These are phyloP conservation scores for Echinometra lucunter DNA, from an alignment of 53 echinoderm and acorn worm species.

Conservation along the genomic window DNA sequence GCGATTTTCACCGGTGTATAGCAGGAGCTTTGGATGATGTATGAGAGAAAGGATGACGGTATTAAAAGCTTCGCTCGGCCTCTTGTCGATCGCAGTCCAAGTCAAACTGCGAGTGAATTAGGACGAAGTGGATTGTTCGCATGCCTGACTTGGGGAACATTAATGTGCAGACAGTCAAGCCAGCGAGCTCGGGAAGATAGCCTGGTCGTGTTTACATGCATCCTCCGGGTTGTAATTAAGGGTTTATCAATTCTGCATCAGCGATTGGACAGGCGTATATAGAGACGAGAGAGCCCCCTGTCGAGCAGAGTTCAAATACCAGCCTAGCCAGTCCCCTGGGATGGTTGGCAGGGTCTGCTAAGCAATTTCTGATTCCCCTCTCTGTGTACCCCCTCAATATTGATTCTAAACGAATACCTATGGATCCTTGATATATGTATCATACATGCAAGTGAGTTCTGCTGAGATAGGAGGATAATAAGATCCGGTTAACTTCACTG, in stretches of 20 bases:
- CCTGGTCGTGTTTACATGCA: background rate
- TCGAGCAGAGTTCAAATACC: background rate
- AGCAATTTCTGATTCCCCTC: constrained; percentile 1
- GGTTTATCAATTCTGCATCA: constrained; percentile 48
- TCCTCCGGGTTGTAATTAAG: constrained; percentile 40
- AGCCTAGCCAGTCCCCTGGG: background rate
- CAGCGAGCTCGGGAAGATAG: background rate
- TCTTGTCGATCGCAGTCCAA: constrained; percentile 16
- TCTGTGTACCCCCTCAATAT: background rate
- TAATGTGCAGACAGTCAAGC: background rate
- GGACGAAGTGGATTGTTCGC: background rate
- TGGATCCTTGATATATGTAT: constrained; percentile 31
- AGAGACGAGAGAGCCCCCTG: background rate
- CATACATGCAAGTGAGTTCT: background rate
- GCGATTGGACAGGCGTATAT: constrained; percentile 36
- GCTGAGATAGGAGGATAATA: background rate
- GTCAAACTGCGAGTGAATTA: constrained; percentile 37
- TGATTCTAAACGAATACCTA: constrained; percentile 2
- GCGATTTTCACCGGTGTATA: background rate
- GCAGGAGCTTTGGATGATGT: background rate
- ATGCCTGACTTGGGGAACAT: background rate
- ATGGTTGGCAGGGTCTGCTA: background rate
- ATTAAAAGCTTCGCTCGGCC: constrained; percentile 11
- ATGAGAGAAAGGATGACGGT: background rate
- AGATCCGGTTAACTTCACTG: background rate